These are phyloP conservation scores for Thunnus albacares DNA, from an alignment of 2,797 vertebrate species.

Conservation along the genomic window DNA sequence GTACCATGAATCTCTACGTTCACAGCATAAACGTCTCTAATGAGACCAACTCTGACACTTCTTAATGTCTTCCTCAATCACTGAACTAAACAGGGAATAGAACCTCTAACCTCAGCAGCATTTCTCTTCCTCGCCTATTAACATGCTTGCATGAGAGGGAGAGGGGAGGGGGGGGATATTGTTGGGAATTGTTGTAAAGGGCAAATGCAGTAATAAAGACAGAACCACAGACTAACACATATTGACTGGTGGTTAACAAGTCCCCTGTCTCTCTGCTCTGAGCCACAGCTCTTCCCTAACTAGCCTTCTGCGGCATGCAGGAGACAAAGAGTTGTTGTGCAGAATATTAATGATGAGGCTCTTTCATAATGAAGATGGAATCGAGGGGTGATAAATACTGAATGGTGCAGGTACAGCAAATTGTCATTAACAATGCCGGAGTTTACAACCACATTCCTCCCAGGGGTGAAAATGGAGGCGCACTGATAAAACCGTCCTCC, in stretches of 20 bases:
- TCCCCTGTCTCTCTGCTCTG: conserved; percentile 16
- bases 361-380: conserved; percentile 44
- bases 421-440: conserved; percentile 26
- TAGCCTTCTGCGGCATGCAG: conserved; percentile 14
- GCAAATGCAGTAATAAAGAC: conserved; percentile 57
- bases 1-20: background rate
- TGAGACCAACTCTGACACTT: background rate
- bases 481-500: conserved; percentile 34
- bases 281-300: conserved; percentile 23
- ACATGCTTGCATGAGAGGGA: conserved; percentile 17
- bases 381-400: conserved; percentile 37
- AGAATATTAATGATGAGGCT: conserved; percentile 34
- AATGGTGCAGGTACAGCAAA: conserved; percentile 21
- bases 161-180: background rate
- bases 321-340: conserved; percentile 10
- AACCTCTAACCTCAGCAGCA: conserved; percentile 3
- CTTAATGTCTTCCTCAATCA: background rate
- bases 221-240: conserved; percentile 45
- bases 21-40: background rate
- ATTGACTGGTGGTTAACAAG: conserved; percentile 54
- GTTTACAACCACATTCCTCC: conserved; percentile 2
- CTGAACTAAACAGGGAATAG: background rate
- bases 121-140: conserved; percentile 13
- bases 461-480: conserved; percentile 8
- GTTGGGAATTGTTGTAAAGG: conserved; percentile 31